A percentile compares a stretch with the other conserved stretches of the same genome.
Evolutionary conservation across 2,797 vertebrate species (phyloP).

Genomic region (Adelosebastes latens): DNA sequence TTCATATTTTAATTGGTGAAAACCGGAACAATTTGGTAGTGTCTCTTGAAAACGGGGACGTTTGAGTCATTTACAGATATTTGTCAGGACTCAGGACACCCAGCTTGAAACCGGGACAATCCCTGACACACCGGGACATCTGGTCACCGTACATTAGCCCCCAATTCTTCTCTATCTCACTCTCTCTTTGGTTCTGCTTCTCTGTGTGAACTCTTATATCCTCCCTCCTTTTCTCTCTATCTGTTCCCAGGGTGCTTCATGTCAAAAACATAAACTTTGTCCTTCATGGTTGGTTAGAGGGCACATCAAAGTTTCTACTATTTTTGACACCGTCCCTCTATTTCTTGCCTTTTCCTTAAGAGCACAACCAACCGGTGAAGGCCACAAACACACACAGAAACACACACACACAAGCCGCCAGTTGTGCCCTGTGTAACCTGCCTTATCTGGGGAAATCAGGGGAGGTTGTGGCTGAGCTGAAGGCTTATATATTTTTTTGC

Average conservation of each 20-base stretch:
- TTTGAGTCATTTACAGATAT: not conserved
- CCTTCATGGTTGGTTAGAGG: conserved; percentile 69
- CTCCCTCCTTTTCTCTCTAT: not conserved
- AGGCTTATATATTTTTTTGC: conserved; percentile 28
- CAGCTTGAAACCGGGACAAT: not conserved
- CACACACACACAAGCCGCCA: conserved; percentile 7
- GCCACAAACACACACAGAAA: conserved; percentile 4
- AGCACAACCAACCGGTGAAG: conserved; percentile 35
- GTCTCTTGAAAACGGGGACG: not conserved
- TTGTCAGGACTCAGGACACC: not conserved
- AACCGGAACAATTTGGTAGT: not conserved
- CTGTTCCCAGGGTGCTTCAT: conserved; percentile 43
- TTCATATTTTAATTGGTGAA: rapidly evolving
- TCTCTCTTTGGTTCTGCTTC: conserved; percentile 1
- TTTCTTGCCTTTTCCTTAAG: conserved; percentile 29
- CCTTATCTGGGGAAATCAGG: conserved; percentile 71
- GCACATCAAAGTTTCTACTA: conserved; percentile 52
- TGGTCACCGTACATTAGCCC: conserved; percentile 1
- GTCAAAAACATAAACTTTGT: conserved; percentile 57
- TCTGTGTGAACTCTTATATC: conserved; percentile 7
- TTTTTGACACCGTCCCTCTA: conserved; percentile 34
- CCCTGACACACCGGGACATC: not conserved
- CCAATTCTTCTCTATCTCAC: not conserved
- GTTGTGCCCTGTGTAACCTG: conserved; percentile 51
- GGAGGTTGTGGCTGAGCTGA: conserved; percentile 45